Evolutionary conservation across 2,888 invertebrate species (phyloP), one percentile per base, ranked within the genome.

Genomic region (Drosophila cracens): DNA sequence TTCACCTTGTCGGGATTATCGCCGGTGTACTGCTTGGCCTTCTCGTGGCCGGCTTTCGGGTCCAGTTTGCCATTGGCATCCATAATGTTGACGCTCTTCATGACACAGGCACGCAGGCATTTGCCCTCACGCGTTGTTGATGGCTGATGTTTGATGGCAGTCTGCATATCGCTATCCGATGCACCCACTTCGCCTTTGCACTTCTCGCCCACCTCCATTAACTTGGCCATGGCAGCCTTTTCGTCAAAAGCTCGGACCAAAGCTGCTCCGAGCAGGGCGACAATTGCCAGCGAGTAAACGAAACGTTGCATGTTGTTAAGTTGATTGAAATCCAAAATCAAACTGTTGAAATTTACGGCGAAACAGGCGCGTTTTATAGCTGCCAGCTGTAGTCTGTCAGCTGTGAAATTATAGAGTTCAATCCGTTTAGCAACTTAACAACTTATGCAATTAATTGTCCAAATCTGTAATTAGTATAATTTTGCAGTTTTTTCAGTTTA

Each of bases 151-250:
- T 79, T 82, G 0, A 85, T 1, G 5, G 87, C 2, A 3, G 75
- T 80, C 27, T 90, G 76, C 18, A 88, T 0, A 40, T 91, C 92
- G 13, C 59, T 81, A 53, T 90, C 84, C 8, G 70, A 78, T 27
- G 92, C 93, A 4, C 92, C 91, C 6, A 84, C 79, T 69, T 92
- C 85, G 4, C 51, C 70, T 48, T 89, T 79, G 67, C 93, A 93
- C 11, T 64, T 48, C 13, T 86, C 83, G 8, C 83, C 81, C 27
- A 58, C 36, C 18, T 62, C 58, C 70, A 82, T 60, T n/a, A 90
- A 82, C 27, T 79, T 74, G 43, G 82, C 82, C 7, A 88, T 18
- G 16, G 86, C 81, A 52, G 81, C 87, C 40, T 87, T 82, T n/a
- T 85, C 79, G 33, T 83, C 84, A 27, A 87, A 77, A 29, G 65